These are phyloP conservation scores for Emys orbicularis DNA, from an alignment of 2,797 vertebrate genomes.

Conservation along the genomic window DNA sequence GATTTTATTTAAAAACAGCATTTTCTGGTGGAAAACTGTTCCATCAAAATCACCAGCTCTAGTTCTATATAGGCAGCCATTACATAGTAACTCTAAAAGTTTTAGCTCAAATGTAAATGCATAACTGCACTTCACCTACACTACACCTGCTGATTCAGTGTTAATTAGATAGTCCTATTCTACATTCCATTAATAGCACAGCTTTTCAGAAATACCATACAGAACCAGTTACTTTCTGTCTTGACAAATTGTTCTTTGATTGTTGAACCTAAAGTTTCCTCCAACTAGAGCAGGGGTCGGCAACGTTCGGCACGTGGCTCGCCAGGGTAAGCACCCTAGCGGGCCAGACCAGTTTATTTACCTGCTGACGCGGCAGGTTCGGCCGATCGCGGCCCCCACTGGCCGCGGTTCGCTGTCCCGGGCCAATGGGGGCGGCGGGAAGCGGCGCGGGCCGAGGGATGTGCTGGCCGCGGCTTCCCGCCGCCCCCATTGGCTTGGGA, in stretches of 20 bases:
- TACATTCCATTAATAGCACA: slow-evolving; percentile 30
- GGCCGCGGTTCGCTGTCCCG: too few relatives aligned
- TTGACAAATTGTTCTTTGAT: slow-evolving; percentile 55
- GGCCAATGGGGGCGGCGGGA: too few relatives aligned
- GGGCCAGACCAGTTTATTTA: too few relatives aligned
- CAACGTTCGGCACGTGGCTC: too few relatives aligned
- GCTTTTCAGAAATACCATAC: slow-evolving; percentile 39
- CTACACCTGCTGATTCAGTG: slow-evolving; percentile 47
- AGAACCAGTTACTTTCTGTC: slow-evolving; percentile 50
- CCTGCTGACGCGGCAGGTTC: too few relatives aligned
- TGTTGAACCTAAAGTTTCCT: slow-evolving; percentile 28
- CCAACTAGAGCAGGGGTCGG: neutral
- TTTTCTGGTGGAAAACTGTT: slow-evolving; percentile 21
- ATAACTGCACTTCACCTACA: slow-evolving; percentile 70
- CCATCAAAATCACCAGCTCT: slow-evolving; percentile 47
- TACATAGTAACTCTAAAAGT: slow-evolving; percentile 28
- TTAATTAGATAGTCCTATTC: slow-evolving; percentile 68
- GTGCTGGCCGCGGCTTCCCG: too few relatives aligned
- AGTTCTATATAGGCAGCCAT: neutral
- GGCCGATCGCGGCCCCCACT: too few relatives aligned
- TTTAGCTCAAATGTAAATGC: slow-evolving; percentile 66
- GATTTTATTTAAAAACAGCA: neutral
- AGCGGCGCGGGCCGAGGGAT: too few relatives aligned
- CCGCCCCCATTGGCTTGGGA: too few relatives aligned
- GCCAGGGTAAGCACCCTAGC: too few relatives aligned